Base-by-base conservation (phyloP, 2,797 vertebrate genomes). In the Sebastes steindachneri region DNA sequence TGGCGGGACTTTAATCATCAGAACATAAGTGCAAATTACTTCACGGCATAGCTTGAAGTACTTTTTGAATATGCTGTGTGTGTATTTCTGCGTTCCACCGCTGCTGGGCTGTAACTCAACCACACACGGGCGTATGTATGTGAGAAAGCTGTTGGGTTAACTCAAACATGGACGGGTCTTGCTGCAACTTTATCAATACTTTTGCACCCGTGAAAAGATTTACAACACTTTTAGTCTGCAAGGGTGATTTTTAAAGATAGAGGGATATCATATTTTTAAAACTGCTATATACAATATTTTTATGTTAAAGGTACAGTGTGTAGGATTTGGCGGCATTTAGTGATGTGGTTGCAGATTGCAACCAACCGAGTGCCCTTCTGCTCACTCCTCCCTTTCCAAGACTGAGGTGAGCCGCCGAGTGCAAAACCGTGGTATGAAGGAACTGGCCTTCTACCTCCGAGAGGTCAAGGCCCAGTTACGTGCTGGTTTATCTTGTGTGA, bases 21-120 rank as follows among this genome's bases (percentile, higher is more conserved):
- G 77, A 53, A 37, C 76, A 31, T 7, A 73, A 10, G 74, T 89
- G 88, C 63, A 85, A 91, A 94, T 90, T 51, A 79, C 82, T 72
- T 91, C 86, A 75, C 86, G 8, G 70, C 23, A 0, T 9, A 75
- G 80, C 57, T 75, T 26, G 57, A 93, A 85, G 60, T 79, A 5
- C 62, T 53, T 82, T 77, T 77, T 48, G 28, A 41, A 85, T 72
- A 68, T 65, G 21, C n/a, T 7, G 0, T 11, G 57, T 25, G 59
- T 72, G 33, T 68, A 60, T 72, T 82, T 87, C 79, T 77, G 62
- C 69, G 63, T 82, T 80, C 37, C 67, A 68, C 14, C 5, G 9
- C 26, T 76, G 31, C 67, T 0, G 33, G 58, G 19, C 25, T 63
- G 60, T 19, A 31, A 73, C 48, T 55, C 19, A 9, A n/a, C 23